Conservation (phyloP, 2,113 vertebrate genomes). For the Laticauda laticaudata region DNA sequence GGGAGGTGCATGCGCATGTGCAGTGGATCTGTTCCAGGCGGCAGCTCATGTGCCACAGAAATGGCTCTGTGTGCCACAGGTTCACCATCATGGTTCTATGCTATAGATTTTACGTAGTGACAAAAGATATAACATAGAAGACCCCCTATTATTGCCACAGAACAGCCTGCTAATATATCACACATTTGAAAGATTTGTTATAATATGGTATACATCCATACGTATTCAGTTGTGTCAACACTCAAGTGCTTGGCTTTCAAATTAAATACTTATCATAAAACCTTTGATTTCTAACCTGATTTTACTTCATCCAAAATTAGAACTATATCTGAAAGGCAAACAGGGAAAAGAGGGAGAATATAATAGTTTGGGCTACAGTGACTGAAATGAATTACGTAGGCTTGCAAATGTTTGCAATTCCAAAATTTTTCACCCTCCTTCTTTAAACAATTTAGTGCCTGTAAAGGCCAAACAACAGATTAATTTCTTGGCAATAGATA, state of each 20-base stretch:
- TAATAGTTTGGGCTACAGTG: not conserved
- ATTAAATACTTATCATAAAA: not conserved
- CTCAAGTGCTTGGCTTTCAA: not conserved
- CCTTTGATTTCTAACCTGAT: not conserved
- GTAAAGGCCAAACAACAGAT: slow-evolving; percentile 25
- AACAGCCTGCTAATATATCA: not conserved
- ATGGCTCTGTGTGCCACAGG: too few relatives aligned
- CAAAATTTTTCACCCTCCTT: slow-evolving; percentile 4
- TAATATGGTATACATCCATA: not conserved
- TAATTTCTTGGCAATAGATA: slow-evolving; percentile 7
- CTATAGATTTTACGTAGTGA: not conserved
- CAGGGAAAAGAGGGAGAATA: not conserved
- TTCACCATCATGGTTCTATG: too few relatives aligned
- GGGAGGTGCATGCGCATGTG: too few relatives aligned
- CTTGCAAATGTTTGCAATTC: not conserved
- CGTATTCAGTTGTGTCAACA: not conserved
- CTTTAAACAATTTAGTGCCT: not conserved
- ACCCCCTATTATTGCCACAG: not conserved
- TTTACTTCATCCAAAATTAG: not conserved
- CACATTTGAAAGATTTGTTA: not conserved
- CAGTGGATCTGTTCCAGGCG: too few relatives aligned
- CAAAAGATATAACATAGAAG: not conserved
- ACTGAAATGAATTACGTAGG: fast-evolving
- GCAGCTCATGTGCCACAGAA: too few relatives aligned
- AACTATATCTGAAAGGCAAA: not conserved